Base-by-base conservation (phyloP, 2,888 invertebrate genomes). In the Epinotia nisella region DNA sequence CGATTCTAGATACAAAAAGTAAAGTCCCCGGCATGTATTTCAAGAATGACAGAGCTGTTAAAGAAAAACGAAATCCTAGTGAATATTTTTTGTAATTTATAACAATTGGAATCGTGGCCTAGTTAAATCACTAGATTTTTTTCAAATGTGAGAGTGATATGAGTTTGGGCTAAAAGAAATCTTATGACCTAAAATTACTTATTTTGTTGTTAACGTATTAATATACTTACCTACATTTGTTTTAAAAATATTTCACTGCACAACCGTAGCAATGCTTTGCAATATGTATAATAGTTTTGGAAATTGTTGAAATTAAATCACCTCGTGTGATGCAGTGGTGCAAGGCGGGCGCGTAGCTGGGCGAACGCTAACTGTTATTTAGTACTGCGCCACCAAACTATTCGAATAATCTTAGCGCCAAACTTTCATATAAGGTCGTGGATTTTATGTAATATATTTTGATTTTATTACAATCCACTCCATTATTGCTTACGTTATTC, bases 281-380 rank as follows among this genome's bases (percentile, higher is more conserved):
- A 4, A 49, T 7, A 49, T 17, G 49, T 29, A 45, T n/a, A n/a
- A 41, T 45, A 55, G n/a, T 66, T 49, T 58, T 24, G 24, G 29
- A 49, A 62, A 70, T 45, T 55, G 24, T 56, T 56, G 15, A 62
- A 62, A 70, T 70, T 55, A 66, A 66, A 66, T 66, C 66, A 66
- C 17, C 24, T 41, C 55, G 41, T 55, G 35, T 56, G 58, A 65
- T 55, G 19, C 55, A 56, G 55, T 66, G 55, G 15, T 21, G 66
- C 55, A 58, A 15, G 17, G 55, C 55, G 65, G 51, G 17, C 21
- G 19, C 49, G 45, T 19, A 19, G 45, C 55, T 68, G 51, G 35
- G 56, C 61, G 62, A 72, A 74, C 76, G 62, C 74, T 82, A 77
- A 80, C 77, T 76, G 76, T 80, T 79, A 84, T 81, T 82, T 82